Evolutionary conservation across 2,113 vertebrate species (phyloP).

Genomic region (Gnathonemus longibarbis): DNA sequence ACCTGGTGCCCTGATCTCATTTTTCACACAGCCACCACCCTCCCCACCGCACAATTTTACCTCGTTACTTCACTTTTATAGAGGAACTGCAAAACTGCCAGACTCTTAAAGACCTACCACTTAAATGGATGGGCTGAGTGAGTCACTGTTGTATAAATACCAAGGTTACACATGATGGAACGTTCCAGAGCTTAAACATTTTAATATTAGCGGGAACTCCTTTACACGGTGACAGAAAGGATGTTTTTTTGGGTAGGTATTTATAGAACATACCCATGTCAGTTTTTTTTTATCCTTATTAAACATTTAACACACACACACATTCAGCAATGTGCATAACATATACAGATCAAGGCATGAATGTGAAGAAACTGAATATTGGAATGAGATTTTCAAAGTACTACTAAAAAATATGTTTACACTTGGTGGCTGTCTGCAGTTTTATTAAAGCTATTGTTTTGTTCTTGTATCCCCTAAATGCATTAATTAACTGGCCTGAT

Average conservation of each 20-base stretch:
- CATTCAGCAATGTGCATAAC: neutral
- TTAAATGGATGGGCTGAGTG: neutral
- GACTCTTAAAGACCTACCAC: neutral
- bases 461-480: neutral
- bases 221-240: neutral
- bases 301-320: neutral
- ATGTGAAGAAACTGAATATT: neutral
- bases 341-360: neutral
- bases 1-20: neutral
- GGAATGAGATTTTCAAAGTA: neutral
- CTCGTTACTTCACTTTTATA: constrained; percentile 10
- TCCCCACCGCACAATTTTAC: neutral
- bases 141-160: constrained; percentile 14
- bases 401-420: neutral
- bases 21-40: neutral
- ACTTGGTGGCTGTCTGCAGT: neutral
- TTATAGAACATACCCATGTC: neutral
- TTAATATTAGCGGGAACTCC: neutral
- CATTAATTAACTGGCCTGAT: constrained; percentile 23
- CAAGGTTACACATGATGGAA: neutral
- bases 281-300: neutral
- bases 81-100: constrained; percentile 7
- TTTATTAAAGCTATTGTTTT: neutral
- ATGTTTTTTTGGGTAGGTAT: neutral
- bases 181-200: neutral